Evolutionary conservation across 2,797 vertebrate genomes (phyloP), one percentile per base, ranked within the genome.

Genomic region (Pseudomugil gertrudae): DNA sequence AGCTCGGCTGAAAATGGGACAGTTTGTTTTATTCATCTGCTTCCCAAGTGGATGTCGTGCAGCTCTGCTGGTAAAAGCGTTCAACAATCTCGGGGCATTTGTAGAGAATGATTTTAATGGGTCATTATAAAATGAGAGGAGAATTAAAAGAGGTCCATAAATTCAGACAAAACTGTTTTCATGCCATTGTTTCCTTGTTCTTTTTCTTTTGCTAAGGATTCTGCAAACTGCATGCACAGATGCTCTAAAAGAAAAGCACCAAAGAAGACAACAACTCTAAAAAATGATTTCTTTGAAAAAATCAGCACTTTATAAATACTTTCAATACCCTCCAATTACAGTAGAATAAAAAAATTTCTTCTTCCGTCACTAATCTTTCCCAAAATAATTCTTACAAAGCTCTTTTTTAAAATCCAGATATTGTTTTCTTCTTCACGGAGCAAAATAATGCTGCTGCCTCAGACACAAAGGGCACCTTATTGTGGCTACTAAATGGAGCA

Each of bases 401-500:
- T 40, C 45, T 52, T 38, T 48, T 68, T 66, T 66, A 40, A 11
- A 11, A 65, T 19, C 38, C 15, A 58, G 61, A 66, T 75, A 69
- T 70, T 76, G 66, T 86, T 85, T 72, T 60, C 59, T 58, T 71
- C 66, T 63, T 66, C 60, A 50, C 66, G 33, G 45, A 36, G 60
- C 38, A 54, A 23, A 65, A 79, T 74, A 88, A 81, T 76, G 75
- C 76, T 76, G 72, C 78, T 13, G 50, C 69, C 57, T 74, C 66
- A 53, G 68, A 74, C 75, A 86, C 80, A 87, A 85, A 90, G 80
- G 80, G 64, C 53, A 66, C 83, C 80, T 85, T 78, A 87, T 87
- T 90, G 87, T 87, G 63, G 74, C 71, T 61, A 75, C 86, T 88
- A 89, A 88, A 91, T 88, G 88, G 87, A 81, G 76, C 64, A 63